Percentiles rank a stretch among this genome's conserved stretches.
phyloP scores from a whole-genome alignment of 2,113 vertebrate species.

The Globicephala melas region DNA sequence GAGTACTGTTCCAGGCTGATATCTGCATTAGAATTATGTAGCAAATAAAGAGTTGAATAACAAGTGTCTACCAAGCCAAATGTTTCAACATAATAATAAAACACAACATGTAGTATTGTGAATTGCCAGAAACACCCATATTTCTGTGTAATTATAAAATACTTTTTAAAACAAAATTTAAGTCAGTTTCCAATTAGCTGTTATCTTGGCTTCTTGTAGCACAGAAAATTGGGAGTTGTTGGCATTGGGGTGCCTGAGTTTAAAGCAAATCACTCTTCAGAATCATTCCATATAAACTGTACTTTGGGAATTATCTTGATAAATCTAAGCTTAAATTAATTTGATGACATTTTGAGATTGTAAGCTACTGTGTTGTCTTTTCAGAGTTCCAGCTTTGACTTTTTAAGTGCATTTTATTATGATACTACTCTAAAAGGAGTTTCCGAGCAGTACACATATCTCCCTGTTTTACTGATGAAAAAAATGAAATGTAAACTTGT shows the following conservation, averaged over 20 bases:
- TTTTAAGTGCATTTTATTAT: slow-evolving; percentile 12
- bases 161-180: neutral
- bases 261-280: neutral
- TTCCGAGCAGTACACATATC: neutral
- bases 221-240: neutral
- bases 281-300: slow-evolving; percentile 25
- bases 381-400: neutral
- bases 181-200: slow-evolving; percentile 1
- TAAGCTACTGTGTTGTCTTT: neutral
- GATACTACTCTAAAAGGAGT: neutral
- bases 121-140: neutral
- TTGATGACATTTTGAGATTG: neutral
- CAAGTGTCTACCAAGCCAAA: neutral
- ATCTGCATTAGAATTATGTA: neutral
- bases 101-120: neutral
- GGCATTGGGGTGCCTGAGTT: neutral
- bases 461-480: neutral
- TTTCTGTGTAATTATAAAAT: slow-evolving; percentile 2
- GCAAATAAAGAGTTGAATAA: neutral
- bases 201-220: neutral
- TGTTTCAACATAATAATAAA: slow-evolving; percentile 1
- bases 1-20: neutral
- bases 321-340: neutral
- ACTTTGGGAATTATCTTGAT: neutral
- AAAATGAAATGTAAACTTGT: neutral